Evolutionary conservation across 2,888 invertebrate species (phyloP).

Genomic region (Pammene fasciana): DNA sequence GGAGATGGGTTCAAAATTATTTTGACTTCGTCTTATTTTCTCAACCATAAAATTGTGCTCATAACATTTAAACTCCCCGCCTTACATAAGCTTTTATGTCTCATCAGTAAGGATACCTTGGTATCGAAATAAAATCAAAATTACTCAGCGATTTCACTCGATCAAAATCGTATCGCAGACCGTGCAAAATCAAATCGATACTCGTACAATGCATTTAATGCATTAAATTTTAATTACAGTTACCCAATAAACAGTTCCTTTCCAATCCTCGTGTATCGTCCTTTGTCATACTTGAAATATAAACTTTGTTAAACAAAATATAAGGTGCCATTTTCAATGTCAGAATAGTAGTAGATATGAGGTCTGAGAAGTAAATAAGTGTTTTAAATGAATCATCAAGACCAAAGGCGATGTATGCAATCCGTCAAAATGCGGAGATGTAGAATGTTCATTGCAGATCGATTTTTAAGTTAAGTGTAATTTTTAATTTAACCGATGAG

Average conservation of each 20-base stretch:
- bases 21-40: no score
- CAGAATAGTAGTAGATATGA: background rate
- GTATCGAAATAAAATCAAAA: background rate
- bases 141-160: constrained; percentile 22
- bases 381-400: constrained; percentile 46
- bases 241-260: constrained; percentile 27
- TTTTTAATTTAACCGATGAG: background rate
- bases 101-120: background rate
- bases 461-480: constrained; percentile 54
- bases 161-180: constrained; percentile 30
- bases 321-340: constrained; percentile 8
- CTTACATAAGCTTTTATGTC: no score
- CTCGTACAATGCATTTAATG: constrained; percentile 35
- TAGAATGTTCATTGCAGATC: constrained; percentile 59
- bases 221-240: constrained; percentile 41
- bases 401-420: constrained; percentile 50
- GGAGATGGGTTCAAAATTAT: no score
- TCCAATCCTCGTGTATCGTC: background rate
- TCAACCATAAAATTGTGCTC: no score
- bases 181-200: constrained; percentile 34
- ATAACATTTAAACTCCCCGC: no score
- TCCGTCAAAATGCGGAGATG: constrained; percentile 50
- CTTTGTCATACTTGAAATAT: background rate
- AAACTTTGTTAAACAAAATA: background rate
- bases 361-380: constrained; percentile 2